Conservation (phyloP, 2,113 vertebrate genomes). For the Microtus montanus region DNA sequence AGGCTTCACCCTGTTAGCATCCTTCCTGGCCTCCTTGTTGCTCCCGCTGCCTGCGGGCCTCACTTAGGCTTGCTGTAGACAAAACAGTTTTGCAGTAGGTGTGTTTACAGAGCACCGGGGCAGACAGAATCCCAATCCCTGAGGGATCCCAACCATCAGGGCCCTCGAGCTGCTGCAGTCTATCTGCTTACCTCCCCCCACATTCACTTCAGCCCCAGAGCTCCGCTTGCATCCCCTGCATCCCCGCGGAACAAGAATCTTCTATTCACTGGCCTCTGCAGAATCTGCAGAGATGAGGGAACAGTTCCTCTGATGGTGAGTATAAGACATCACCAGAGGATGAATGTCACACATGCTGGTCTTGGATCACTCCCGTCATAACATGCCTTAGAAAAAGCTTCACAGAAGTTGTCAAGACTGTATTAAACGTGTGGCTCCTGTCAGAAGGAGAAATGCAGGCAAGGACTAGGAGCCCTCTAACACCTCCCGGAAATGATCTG, state of each 20-base stretch:
- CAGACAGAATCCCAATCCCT: neutral
- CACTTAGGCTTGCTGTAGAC: neutral
- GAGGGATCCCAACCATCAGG: neutral
- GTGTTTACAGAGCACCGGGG: neutral
- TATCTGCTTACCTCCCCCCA: no score
- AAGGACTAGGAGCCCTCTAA: no score
- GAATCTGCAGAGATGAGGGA: neutral
- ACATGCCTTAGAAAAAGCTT: neutral
- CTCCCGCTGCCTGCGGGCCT: neutral
- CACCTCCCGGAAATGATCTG: rapidly evolving
- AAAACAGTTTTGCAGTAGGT: neutral
- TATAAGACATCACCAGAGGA: neutral
- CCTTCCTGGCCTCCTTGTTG: neutral
- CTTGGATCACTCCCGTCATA: neutral
- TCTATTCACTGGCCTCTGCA: neutral
- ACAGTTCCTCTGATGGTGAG: neutral
- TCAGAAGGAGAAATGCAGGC: neutral
- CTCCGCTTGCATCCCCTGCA: neutral
- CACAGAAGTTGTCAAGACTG: neutral
- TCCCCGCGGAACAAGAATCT: neutral
- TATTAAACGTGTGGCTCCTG: neutral
- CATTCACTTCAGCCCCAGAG: no score
- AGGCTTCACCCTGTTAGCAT: neutral
- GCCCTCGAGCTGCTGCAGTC: neutral
- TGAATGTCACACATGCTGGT: neutral